Evolutionary conservation across 2,888 invertebrate genomes (phyloP).

Genomic region (Microchrysa polita): DNA sequence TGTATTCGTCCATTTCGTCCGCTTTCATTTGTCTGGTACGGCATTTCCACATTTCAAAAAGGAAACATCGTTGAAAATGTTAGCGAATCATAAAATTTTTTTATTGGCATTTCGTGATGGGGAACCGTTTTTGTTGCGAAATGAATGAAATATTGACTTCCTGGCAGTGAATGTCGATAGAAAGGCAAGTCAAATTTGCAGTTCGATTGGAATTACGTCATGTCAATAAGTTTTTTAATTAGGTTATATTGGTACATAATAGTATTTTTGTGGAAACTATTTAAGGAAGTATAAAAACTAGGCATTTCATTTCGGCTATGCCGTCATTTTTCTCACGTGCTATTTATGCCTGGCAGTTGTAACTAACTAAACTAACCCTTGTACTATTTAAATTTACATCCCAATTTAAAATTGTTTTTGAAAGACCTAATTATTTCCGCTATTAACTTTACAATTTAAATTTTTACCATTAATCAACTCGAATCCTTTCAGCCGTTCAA

Average conservation of each 20-base stretch:
- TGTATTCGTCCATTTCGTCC: not conserved
- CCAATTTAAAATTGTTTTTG: no score
- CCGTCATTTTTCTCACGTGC: no score
- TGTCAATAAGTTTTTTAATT: not conserved
- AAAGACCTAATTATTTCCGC: no score
- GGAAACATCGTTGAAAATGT: conserved; percentile 2
- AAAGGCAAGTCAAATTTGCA: not conserved
- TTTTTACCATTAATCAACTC: conserved; percentile 31
- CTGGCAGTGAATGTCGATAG: not conserved
- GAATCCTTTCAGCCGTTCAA: conserved; percentile 9
- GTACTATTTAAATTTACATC: no score
- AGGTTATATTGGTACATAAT: no score
- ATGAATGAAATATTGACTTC: not conserved
- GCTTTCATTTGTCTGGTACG: not conserved
- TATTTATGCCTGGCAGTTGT: no score
- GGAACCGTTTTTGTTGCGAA: not conserved
- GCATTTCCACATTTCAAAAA: conserved; percentile 21
- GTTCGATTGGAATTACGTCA: not conserved
- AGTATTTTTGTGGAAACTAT: no score
- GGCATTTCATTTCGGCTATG: no score
- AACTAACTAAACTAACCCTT: no score
- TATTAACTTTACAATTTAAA: not conserved
- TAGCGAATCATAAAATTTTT: conserved; percentile 25
- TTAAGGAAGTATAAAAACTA: no score
- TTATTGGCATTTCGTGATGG: conserved; percentile 16